Evolutionary conservation across 2,888 invertebrate genomes (phyloP).

Genomic region (Nomada ruficornis): DNA sequence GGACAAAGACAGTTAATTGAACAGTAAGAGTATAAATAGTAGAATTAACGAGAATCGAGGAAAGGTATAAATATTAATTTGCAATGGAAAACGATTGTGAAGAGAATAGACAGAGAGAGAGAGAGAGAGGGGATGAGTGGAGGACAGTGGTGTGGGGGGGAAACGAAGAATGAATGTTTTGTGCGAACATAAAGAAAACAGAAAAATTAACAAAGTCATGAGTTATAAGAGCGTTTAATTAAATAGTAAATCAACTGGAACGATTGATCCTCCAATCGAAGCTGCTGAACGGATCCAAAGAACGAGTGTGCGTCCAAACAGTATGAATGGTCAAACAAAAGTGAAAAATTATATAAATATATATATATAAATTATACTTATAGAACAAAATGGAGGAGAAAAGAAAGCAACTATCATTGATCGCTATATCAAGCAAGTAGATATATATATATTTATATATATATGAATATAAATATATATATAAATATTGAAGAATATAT

Average conservation of each 20-base stretch:
- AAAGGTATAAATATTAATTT: slow-evolving; percentile 61
- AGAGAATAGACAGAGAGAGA: neutral
- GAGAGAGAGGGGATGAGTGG: neutral
- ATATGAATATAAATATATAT: slow-evolving; percentile 58
- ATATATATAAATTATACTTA: slow-evolving; percentile 51
- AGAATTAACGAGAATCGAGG: slow-evolving; percentile 18
- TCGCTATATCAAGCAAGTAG: slow-evolving; percentile 70
- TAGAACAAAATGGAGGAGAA: slow-evolving; percentile 31
- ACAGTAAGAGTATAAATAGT: slow-evolving; percentile 45
- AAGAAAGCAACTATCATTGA: slow-evolving; percentile 66
- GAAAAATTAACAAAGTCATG: slow-evolving; percentile 36
- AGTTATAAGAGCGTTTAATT: slow-evolving; percentile 41
- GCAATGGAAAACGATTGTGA: neutral
- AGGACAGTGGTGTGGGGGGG: slow-evolving; percentile 21
- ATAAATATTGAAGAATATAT: slow-evolving; percentile 50
- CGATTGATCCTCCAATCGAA: slow-evolving; percentile 41
- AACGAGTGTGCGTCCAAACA: slow-evolving; percentile 32
- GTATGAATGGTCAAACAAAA: slow-evolving; percentile 5
- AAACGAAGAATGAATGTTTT: slow-evolving; percentile 76
- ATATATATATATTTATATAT: slow-evolving; percentile 56
- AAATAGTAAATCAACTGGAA: too few relatives aligned
- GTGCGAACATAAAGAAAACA: slow-evolving; percentile 58
- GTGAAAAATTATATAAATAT: slow-evolving; percentile 54
- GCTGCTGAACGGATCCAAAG: slow-evolving; percentile 33
- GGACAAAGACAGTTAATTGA: neutral